phyloP scores from a whole-genome alignment of 1,140 invertebrate species.

The Zaprionus nigranus region DNA sequence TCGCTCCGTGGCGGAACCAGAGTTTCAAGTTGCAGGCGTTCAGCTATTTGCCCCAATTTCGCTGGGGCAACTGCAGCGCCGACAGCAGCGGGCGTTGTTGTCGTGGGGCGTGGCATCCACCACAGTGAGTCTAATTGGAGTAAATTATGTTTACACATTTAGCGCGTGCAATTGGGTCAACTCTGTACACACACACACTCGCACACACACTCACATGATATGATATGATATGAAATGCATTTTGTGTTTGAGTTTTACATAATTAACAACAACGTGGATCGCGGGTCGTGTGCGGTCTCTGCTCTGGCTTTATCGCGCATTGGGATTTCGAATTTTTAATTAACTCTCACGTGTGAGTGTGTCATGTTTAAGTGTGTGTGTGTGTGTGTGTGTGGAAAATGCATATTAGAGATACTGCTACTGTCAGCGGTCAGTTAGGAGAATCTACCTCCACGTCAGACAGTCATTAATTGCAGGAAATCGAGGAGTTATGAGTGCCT shows the following conservation, averaged over 20 bases:
- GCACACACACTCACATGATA: neutral
- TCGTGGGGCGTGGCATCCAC: slow-evolving; percentile 21
- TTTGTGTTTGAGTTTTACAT: slow-evolving; percentile 63
- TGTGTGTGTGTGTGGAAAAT: slow-evolving; percentile 33
- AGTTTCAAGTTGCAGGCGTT: slow-evolving; percentile 30
- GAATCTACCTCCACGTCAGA: slow-evolving; percentile 30
- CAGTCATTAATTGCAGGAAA: slow-evolving; percentile 58
- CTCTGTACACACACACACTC: neutral
- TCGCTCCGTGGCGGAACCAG: slow-evolving; percentile 1
- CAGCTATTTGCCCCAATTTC: slow-evolving; percentile 63
- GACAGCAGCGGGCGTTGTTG: neutral
- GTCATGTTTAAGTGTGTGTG: neutral
- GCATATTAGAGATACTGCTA: slow-evolving; percentile 33
- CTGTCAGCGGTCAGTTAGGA: slow-evolving; percentile 42
- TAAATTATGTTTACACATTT: slow-evolving; percentile 82
- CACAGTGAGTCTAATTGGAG: slow-evolving; percentile 68
- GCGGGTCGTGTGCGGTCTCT: slow-evolving; percentile 48
- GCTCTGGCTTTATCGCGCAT: slow-evolving; percentile 51
- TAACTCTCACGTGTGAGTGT: slow-evolving; percentile 42
- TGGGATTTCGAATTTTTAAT: slow-evolving; percentile 65
- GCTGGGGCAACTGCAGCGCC: neutral
- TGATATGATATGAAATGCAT: slow-evolving; percentile 69
- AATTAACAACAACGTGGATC: slow-evolving; percentile 47
- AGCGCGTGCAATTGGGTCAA: slow-evolving; percentile 74
- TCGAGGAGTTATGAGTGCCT: slow-evolving; percentile 48